A percentile compares a stretch with the other conserved stretches of the same genome.
Conservation (phyloP, 2,113 vertebrate genomes). For the Rhinichthys klamathensis region DNA sequence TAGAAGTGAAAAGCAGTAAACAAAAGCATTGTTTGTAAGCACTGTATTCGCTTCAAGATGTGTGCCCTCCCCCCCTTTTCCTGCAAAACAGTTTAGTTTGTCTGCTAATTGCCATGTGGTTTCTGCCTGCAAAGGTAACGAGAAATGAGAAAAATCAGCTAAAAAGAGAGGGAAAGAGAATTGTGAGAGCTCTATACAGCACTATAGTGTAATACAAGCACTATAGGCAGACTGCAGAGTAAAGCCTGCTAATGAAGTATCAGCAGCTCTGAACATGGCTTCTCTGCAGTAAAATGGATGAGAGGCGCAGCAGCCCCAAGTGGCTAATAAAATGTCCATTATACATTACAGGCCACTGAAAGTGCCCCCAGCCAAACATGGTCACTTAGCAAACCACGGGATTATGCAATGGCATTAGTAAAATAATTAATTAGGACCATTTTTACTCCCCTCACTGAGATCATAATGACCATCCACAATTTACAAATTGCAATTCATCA, state of each 20-base stretch:
- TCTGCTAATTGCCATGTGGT: constrained; percentile 46
- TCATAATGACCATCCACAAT: constrained; percentile 41
- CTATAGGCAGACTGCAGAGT: constrained; percentile 41
- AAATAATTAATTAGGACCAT: constrained; percentile 50
- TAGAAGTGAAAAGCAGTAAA: background rate
- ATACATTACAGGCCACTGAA: constrained; percentile 16
- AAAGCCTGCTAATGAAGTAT: constrained; percentile 43
- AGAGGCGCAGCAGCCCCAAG: background rate
- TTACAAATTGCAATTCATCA: constrained; percentile 36
- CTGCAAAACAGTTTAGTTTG: constrained; percentile 19
- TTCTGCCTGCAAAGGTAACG: constrained; percentile 36
- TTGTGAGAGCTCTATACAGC: constrained; percentile 1
- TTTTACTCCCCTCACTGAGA: constrained; percentile 42
- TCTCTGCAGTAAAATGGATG: constrained; percentile 34
- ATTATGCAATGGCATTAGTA: constrained; percentile 38
- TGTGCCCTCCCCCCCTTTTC: background rate
- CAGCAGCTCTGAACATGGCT: constrained; percentile 44
- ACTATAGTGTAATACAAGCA: constrained; percentile 10
- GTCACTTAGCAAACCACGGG: constrained; percentile 10
- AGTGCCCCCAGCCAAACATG: background rate
- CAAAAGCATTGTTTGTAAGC: background rate
- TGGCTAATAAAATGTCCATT: constrained; percentile 45
- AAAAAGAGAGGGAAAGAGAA: constrained; percentile 15
- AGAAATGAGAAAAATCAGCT: constrained; percentile 31
- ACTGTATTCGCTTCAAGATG: background rate